A percentile compares a stretch with the other conserved stretches of the same genome.
Conservation (phyloP, 2,888 invertebrate species). For the Trisateles emortualis region DNA sequence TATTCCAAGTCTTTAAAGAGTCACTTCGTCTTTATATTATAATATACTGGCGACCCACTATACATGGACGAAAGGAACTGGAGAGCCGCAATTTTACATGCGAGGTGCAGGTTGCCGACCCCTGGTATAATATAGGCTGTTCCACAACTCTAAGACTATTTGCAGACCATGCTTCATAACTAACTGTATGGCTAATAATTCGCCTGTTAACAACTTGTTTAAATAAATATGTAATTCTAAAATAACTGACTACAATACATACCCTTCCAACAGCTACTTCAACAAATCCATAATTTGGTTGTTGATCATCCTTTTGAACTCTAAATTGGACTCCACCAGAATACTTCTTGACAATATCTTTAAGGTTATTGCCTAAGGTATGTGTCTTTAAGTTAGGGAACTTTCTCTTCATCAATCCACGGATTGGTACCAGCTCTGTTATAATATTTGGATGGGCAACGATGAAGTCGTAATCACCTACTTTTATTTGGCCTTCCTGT, state of each 20-base stretch:
- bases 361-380: slow-evolving; percentile 89
- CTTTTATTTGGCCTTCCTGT: slow-evolving; percentile 89
- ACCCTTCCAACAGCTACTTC: slow-evolving; percentile 91
- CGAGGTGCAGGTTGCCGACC: too few species aligned
- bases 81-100: too few species aligned
- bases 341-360: slow-evolving; percentile 88
- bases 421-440: slow-evolving; percentile 90
- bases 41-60: too few species aligned
- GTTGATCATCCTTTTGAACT: slow-evolving; percentile 89
- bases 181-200: too few species aligned
- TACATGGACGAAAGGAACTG: too few species aligned
- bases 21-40: too few species aligned
- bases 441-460: slow-evolving; percentile 93
- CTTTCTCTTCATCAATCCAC: slow-evolving; percentile 92
- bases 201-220: too few species aligned
- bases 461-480: slow-evolving; percentile 90
- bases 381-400: slow-evolving; percentile 91
- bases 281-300: slow-evolving; percentile 90
- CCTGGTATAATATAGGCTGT: too few species aligned
- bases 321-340: slow-evolving; percentile 90
- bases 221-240: too few species aligned
- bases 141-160: too few species aligned
- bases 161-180: too few species aligned
- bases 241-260: slow-evolving; percentile 62
- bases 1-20: too few species aligned